A percentile compares a stretch with the other conserved stretches of the same genome.
phyloP scores from a whole-genome alignment of 1,140 invertebrate species.

The Oncopodura yosiiana region DNA sequence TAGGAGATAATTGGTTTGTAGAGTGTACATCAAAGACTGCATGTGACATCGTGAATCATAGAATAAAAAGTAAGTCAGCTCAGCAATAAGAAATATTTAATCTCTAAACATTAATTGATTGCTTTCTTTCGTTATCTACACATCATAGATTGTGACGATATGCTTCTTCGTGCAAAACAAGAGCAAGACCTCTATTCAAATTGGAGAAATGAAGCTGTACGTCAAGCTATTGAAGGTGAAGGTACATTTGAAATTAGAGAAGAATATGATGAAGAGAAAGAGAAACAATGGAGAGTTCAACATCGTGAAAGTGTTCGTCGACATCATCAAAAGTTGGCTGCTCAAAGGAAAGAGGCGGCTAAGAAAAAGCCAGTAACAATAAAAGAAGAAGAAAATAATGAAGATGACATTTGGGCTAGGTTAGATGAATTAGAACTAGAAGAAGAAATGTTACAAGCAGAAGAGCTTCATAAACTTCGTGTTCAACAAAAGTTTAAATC shows the following conservation, averaged over 20 bases:
- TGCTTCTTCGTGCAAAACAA: conserved; percentile 42
- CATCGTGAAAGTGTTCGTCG: conserved; percentile 46
- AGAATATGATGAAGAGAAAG: conserved; percentile 47
- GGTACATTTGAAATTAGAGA: conserved; percentile 46
- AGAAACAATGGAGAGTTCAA: conserved; percentile 46
- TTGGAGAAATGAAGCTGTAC: conserved; percentile 39
- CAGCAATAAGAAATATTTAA: not conserved
- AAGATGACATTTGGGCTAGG: conserved; percentile 43
- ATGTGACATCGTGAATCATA: conserved; percentile 49
- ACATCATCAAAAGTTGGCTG: conserved; percentile 42
- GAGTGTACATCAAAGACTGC: conserved; percentile 57
- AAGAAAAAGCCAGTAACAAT: conserved; percentile 38
- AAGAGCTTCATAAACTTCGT: too few relatives aligned
- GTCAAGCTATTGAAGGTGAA: conserved; percentile 38
- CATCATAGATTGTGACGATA: conserved; percentile 43
- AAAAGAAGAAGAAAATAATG: conserved; percentile 44
- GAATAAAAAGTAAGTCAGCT: conserved; percentile 47
- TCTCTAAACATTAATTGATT: not conserved
- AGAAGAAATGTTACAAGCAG: conserved; percentile 45
- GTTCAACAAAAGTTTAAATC: too few relatives aligned
- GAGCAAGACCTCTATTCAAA: conserved; percentile 44
- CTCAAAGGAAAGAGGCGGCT: conserved; percentile 38
- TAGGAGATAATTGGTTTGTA: conserved; percentile 62
- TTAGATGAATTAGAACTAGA: conserved; percentile 48
- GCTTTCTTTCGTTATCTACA: not conserved